Conservation (phyloP, 2,113 vertebrate genomes). For the Oenanthe melanoleuca region DNA sequence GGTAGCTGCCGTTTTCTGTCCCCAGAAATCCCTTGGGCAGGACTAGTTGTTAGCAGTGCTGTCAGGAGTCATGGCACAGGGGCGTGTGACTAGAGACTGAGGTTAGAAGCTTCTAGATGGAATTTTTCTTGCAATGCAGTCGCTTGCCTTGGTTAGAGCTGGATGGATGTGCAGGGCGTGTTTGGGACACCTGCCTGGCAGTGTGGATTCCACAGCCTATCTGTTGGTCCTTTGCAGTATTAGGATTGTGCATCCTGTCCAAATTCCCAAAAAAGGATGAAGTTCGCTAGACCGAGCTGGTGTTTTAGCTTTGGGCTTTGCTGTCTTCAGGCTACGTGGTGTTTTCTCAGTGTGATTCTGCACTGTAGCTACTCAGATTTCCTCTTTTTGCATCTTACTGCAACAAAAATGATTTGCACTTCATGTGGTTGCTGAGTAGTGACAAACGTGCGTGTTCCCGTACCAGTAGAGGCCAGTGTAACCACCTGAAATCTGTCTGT, state of each 20-base stretch:
- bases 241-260: neutral
- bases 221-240: neutral
- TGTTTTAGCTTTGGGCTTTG: slow-evolving; percentile 22
- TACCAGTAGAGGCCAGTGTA: slow-evolving; percentile 70
- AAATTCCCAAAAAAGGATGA: slow-evolving; percentile 2
- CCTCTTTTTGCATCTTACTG: slow-evolving; percentile 34
- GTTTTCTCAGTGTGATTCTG: neutral
- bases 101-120: neutral
- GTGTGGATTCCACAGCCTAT: neutral
- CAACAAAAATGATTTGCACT: neutral
- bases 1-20: neutral
- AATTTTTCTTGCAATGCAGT: neutral
- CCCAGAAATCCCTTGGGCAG: slow-evolving; percentile 21
- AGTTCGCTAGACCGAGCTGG: slow-evolving; percentile 2
- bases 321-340: slow-evolving; percentile 14
- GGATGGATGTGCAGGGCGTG: neutral
- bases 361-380: slow-evolving; percentile 37
- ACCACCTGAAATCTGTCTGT: slow-evolving; percentile 34
- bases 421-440: neutral
- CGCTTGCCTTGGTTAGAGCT: neutral
- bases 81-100: neutral
- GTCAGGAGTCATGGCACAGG: neutral
- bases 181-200: neutral
- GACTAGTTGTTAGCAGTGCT: neutral
- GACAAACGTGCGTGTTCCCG: neutral